Percentiles rank a stretch among this genome's conserved stretches.
Evolutionary conservation across 2,797 vertebrate species (phyloP).

Genomic region (Sternotherus odoratus): DNA sequence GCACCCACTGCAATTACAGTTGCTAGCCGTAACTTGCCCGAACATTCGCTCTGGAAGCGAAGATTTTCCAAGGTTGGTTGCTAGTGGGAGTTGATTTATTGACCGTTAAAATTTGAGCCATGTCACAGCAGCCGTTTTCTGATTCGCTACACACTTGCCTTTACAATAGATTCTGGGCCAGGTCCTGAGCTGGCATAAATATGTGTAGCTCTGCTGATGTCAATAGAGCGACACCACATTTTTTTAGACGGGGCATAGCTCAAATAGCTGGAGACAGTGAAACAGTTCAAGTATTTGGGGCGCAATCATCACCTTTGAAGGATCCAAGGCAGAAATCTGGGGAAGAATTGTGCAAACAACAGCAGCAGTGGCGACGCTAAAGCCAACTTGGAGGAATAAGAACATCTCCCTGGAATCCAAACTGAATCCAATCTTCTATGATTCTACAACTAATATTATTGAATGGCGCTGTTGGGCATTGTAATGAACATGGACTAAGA

Average conservation of each 20-base stretch:
- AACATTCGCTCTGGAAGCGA: background rate
- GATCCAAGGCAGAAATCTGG: no score
- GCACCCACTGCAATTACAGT: background rate
- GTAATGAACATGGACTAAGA: background rate
- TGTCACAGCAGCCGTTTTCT: background rate
- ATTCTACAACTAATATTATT: fast-evolving
- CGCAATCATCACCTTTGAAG: no score
- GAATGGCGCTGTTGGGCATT: background rate
- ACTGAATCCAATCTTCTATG: no score
- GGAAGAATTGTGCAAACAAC: no score
- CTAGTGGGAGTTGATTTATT: background rate
- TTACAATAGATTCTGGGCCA: background rate
- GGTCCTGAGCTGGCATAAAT: background rate
- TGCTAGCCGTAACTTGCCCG: background rate
- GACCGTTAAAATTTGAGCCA: background rate
- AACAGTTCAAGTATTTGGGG: no score
- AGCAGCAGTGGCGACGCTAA: no score
- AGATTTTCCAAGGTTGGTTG: background rate
- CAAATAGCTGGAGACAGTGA: no score
- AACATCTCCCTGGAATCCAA: no score
- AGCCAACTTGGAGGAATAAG: no score
- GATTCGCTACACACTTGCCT: background rate
- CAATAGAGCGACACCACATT: fast-evolving
- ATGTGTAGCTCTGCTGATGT: background rate
- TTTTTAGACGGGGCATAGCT: no score